Evolutionary conservation across 2,113 vertebrate species (phyloP).

Genomic region (Abramis brama): DNA sequence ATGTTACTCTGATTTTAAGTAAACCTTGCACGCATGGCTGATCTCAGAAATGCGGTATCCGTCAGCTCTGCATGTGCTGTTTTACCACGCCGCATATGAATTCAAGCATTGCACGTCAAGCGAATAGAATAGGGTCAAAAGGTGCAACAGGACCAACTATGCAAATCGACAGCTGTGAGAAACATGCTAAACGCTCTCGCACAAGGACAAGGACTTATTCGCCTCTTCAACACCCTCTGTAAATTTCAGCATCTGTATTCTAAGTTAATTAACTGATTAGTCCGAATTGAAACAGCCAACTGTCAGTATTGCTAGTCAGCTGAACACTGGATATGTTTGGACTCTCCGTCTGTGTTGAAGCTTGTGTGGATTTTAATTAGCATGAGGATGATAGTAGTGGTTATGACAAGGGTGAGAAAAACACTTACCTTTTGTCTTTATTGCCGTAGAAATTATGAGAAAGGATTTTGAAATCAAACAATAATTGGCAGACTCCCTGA

Average conservation of each 20-base stretch:
- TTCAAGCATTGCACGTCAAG: not conserved
- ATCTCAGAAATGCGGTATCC: slow-evolving; percentile 4
- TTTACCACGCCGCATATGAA: not conserved
- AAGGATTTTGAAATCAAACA: not conserved
- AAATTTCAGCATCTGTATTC: slow-evolving; percentile 49
- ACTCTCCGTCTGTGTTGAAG: slow-evolving; percentile 9
- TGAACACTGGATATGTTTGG: slow-evolving; percentile 27
- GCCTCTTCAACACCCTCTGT: slow-evolving; percentile 40
- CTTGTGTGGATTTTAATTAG: slow-evolving; percentile 26
- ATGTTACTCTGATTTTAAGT: slow-evolving; percentile 49
- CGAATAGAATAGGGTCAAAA: not conserved
- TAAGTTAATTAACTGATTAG: slow-evolving; percentile 61
- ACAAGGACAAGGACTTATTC: slow-evolving; percentile 44
- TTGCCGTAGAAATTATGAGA: not conserved
- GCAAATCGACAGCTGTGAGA: slow-evolving; percentile 20
- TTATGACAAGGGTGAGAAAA: not conserved
- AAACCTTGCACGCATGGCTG: slow-evolving; percentile 14
- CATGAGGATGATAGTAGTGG: not conserved
- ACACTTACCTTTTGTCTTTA: not conserved
- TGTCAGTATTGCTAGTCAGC: slow-evolving; percentile 33
- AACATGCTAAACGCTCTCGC: not conserved
- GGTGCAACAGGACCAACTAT: slow-evolving; percentile 17
- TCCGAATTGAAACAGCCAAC: slow-evolving; percentile 47
- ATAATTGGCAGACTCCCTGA: not conserved
- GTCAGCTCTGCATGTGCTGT: not conserved